Base-by-base conservation (phyloP, 1,140 invertebrate species). In the Macrobrachium rosenbergii region DNA sequence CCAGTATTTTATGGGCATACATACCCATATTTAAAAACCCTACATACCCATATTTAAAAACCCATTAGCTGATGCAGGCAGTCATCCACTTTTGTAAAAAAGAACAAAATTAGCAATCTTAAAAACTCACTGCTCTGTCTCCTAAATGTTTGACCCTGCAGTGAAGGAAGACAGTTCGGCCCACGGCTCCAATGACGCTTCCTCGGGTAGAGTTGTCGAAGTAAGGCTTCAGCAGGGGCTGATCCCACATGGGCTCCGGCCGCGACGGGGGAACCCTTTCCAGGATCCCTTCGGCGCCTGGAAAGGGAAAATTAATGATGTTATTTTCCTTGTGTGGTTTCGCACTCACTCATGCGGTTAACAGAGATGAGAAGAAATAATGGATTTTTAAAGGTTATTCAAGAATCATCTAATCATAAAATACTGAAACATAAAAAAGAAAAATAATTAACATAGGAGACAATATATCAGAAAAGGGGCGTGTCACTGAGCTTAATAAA, bases 191-290 rank as follows among this genome's bases (percentile, higher is more conserved):
- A 83, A 96, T 96, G 85, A 96, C 94, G 91, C 97, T 96, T 79
- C 95, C 93, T 90, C 94, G 94, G 62, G 96, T 97, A 88, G 95
- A 95, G 93, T 97, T 97, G 93, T 97, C 96, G 92, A 97, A 97
- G 93, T 96, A 97, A 45, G 96, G 96, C 92, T 96, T 95, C 82
- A 95, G 95, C 91, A 96, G 95, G 5, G 95, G 95, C 90, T 95
- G 94, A 88, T 95, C 94, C 94, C 94, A 95, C 82, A 87, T 89
- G 12, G 88, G 88, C 23, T 81, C 88, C n/a, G 88, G 88, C 5
- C 88, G 80, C 17, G 88, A 89, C 6, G 88, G 88, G 0, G 88
- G 88, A 0, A 84, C 88, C 6, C 88, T 72, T 21, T 89, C 84
- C 28, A 89, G 67, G 77, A 89, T 84, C 2, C 84, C 82, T 45